A percentile compares a stretch with the other conserved stretches of the same genome.
These are phyloP conservation scores for Miniopterus natalensis DNA, from an alignment of 2,113 vertebrate species.

Conservation along the genomic window DNA sequence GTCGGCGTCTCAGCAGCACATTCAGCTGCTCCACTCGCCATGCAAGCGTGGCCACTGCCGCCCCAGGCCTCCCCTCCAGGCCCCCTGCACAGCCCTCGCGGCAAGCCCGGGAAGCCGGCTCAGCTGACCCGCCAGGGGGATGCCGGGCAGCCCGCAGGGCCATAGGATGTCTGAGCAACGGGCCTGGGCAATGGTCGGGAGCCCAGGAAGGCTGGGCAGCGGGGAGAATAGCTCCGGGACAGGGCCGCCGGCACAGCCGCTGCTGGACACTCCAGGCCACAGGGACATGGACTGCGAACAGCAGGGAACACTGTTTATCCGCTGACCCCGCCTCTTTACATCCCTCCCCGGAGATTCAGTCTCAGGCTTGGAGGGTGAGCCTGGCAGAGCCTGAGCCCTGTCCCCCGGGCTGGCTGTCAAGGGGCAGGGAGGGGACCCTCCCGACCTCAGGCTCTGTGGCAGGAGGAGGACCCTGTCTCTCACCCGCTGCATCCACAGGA, in stretches of 20 bases:
- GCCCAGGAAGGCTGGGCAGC: not conserved
- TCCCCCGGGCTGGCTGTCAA: not conserved
- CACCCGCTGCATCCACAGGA: rapidly evolving
- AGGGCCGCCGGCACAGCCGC: not conserved
- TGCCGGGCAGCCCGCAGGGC: not conserved
- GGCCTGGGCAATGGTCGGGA: not conserved
- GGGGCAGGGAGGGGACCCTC: not conserved
- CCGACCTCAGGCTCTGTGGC: not conserved
- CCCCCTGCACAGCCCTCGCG: not conserved
- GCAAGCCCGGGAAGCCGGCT: not conserved
- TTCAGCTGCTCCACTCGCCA: not conserved
- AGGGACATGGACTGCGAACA: not conserved
- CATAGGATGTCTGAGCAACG: not conserved
- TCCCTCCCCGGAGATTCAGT: not conserved
- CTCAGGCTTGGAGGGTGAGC: not conserved
- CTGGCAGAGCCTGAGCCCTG: not conserved
- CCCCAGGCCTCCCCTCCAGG: not conserved
- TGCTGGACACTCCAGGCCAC: not conserved
- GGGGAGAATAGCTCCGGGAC: not conserved
- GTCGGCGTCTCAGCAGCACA: not conserved
- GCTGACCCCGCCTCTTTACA: not conserved
- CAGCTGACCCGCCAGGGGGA: not conserved
- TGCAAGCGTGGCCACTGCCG: rapidly evolving
- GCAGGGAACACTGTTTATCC: not conserved
- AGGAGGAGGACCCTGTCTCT: not conserved